phyloP scores from a whole-genome alignment of 2,888 invertebrate species.

The Eubasilissa splendida region DNA sequence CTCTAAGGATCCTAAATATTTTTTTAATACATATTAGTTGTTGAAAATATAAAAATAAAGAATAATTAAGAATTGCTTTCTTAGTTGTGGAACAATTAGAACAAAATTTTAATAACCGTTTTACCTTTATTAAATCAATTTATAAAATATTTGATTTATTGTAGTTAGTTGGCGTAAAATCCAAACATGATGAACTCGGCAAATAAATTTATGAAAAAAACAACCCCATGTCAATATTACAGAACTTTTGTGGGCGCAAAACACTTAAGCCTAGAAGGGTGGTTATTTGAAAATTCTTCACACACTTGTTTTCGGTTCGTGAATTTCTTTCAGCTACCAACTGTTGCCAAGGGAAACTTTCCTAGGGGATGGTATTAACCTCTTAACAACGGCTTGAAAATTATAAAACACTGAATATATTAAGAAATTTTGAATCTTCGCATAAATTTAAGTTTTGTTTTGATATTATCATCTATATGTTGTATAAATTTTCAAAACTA shows the following conservation, averaged over 20 bases:
- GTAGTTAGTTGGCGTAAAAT: too few species aligned
- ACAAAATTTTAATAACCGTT: too few species aligned
- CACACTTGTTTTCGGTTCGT: constrained; percentile 34
- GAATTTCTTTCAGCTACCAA: constrained; percentile 25
- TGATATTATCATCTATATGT: constrained; percentile 12
- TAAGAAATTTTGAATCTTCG: constrained; percentile 30
- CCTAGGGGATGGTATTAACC: constrained; percentile 8
- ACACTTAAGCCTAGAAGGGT: constrained; percentile 18
- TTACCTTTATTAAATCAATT: too few species aligned
- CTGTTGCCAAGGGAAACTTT: constrained; percentile 24
- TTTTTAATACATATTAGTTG: too few species aligned
- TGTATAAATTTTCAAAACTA: constrained; percentile 1
- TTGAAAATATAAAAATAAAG: too few species aligned
- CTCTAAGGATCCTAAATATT: too few species aligned
- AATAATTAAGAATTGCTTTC: too few species aligned
- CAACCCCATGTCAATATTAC: background rate
- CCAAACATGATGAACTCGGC: constrained; percentile 7
- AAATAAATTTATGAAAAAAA: constrained; percentile 7
- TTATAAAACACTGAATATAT: constrained; percentile 34
- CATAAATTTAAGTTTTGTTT: constrained; percentile 4
- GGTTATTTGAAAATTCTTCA: constrained; percentile 30
- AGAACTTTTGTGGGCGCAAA: constrained; percentile 7
- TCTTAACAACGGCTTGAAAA: constrained; percentile 24
- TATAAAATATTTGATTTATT: too few species aligned
- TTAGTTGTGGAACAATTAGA: too few species aligned